phyloP scores from a whole-genome alignment of 2,113 vertebrate species.

The Halcyon malimbica region DNA sequence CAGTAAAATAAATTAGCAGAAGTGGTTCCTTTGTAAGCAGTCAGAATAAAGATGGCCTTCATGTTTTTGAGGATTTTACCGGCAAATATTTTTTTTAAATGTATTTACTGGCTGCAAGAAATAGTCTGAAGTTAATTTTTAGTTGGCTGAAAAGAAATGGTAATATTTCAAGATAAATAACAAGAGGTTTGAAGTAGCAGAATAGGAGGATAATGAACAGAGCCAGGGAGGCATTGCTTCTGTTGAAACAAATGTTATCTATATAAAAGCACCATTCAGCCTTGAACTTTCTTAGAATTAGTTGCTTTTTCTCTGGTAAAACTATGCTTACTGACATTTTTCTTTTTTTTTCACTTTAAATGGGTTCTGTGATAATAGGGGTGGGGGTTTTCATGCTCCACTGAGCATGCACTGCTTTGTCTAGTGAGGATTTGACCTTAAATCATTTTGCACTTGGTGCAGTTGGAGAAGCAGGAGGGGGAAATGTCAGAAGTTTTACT shows the following conservation, averaged over 20 bases:
- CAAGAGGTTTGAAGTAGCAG: neutral
- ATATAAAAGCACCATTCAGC: neutral
- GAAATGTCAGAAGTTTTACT: neutral
- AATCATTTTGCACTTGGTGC: neutral
- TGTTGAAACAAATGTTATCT: neutral
- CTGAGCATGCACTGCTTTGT: neutral
- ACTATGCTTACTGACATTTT: neutral
- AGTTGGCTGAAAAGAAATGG: neutral
- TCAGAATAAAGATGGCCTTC: neutral
- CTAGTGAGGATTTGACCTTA: neutral
- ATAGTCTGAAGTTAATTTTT: neutral
- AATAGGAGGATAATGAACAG: neutral
- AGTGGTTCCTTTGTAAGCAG: neutral
- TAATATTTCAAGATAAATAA: neutral
- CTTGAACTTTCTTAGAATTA: neutral
- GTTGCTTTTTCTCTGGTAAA: neutral
- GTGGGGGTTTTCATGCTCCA: neutral
- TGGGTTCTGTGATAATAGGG: neutral
- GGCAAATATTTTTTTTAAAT: neutral
- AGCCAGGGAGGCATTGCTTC: neutral
- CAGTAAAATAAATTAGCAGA: neutral
- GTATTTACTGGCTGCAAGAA: neutral
- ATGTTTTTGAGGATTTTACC: neutral
- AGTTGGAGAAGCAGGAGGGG: neutral
- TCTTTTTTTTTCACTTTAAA: neutral